Base-by-base conservation (phyloP, 2,113 vertebrate genomes). In the Dicrurus megarhynchus region DNA sequence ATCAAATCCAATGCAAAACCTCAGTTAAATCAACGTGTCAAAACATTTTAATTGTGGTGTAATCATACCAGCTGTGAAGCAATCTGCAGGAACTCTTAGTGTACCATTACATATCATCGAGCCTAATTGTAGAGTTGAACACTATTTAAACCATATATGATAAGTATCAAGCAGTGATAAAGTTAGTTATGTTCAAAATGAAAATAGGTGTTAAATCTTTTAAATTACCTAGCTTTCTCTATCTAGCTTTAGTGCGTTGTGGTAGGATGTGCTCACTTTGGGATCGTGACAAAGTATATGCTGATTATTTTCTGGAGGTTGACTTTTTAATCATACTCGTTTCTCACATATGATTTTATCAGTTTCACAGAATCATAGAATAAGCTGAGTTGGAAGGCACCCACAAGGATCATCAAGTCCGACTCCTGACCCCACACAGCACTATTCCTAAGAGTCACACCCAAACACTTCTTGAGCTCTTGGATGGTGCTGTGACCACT, bases 11-110 rank as follows among this genome's bases (percentile, higher is more conserved):
- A 32, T 0, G 41, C 47, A 90, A 86, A 60, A 4, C 12, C 26
- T 28, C 27, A 59, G 57, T 79, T 71, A 74, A 84, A 81, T 69
- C 69, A 63, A 33, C 4, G 3, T 64, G 41, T 88, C 13, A 59
- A 89, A 95, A 87, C 46, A 88, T 70, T 70, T 71, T 90, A 93
- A 84, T 64, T 87, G 56, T 68, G 24, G 17, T 70, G 16, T 88
- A 90, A 90, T 94, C 63, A 53, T 50, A 55, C 27, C 30, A 82
- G 12, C 61, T 71, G 56, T 70, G 73, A 93, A 71, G 56, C 39
- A 89, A 21, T 44, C 33, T 87, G 30, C 15, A 52, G 70, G 37
- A 84, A 27, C 17, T 75, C 57, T 42, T 49, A 50, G 42, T 42
- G 32, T 70, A 41, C 16, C 4, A 9, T 70, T 78, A 59, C 3